Evolutionary conservation across 2,113 vertebrate genomes (phyloP).

Genomic region (Gymnorhina tibicen): DNA sequence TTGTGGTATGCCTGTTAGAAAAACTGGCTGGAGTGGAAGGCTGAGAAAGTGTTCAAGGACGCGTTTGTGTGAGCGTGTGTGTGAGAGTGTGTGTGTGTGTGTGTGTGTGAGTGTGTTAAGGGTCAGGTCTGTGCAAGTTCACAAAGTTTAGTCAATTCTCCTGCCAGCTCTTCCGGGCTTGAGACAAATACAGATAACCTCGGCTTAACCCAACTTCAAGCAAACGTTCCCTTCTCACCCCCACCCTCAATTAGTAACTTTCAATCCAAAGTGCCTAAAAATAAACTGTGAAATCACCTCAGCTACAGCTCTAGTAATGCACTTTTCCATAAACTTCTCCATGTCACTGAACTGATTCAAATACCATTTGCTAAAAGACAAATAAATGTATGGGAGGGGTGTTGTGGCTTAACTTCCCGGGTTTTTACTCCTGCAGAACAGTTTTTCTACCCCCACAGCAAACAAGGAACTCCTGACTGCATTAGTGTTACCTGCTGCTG

Average conservation of each 20-base stretch:
- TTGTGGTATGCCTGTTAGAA: neutral
- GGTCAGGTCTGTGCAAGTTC: constrained; percentile 9
- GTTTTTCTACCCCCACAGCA: neutral
- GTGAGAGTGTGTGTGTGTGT: too few relatives aligned
- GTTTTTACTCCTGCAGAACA: neutral
- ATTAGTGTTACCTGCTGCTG: neutral
- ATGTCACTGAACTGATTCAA: neutral
- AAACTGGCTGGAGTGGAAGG: neutral
- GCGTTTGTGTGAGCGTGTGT: fast-evolving
- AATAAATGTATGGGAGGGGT: neutral
- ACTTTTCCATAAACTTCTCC: neutral
- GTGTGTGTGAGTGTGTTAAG: neutral
- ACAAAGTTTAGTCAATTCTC: constrained; percentile 17
- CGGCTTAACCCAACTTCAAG: neutral
- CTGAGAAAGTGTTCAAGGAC: neutral
- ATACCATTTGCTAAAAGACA: neutral
- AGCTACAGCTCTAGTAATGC: neutral
- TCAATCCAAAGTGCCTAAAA: constrained; percentile 39
- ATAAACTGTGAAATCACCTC: constrained; percentile 19
- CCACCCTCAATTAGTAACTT: constrained; percentile 5
- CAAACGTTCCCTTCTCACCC: neutral
- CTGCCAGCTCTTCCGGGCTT: constrained; percentile 39
- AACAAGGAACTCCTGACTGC: neutral
- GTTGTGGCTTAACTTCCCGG: neutral
- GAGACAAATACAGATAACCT: constrained; percentile 37